Base-by-base conservation (phyloP, 37 sponge, comb jelly and placozoan genomes). In the Corticium candelabrum region DNA sequence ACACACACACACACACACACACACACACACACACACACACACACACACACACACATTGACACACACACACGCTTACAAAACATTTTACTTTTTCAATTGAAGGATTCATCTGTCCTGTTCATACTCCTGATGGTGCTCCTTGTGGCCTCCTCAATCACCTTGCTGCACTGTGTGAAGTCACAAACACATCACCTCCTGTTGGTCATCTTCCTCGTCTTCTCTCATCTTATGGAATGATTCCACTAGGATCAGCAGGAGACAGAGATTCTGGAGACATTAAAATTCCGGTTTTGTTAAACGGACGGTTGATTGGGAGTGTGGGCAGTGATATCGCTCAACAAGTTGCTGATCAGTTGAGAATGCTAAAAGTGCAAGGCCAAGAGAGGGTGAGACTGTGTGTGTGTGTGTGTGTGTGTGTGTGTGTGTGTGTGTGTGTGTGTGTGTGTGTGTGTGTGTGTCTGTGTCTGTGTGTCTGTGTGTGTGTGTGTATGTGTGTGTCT, bases 71-170 rank as follows among this genome's bases (percentile, higher is more conserved):
- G n/a, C n/a, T n/a, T n/a, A n/a, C n/a, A n/a, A n/a, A n/a, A n/a
- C n/a, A n/a, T n/a, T n/a, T n/a, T n/a, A n/a, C n/a, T 34, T 71
- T 71, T 71, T n/a, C 36, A 27, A 11, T 5, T 5, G 15, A 4
- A 3, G 91, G 96, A 31, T 98, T 98, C 82, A 68, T 98, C 75
- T 98, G 99, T 87, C 99, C 95, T 7, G 95, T 98, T 0, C 95
- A 98, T 85, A 94, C 99, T 76, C 99, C 99, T 75, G 99, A 98
- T 80, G 99, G 99, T 34, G 84, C 95, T 15, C 99, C 99, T 1
- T 98, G 99, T 75, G 99, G 99, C 34, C 84, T 98, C 7, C 84
- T 98, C 34, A 98, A 94, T 71, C 99, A 98, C 73, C 81, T 98
- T 35, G 79, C 99, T 2, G 90, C 91, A 38, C 31, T 39, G 40